Conservation (phyloP, 1,140 invertebrate species). For the Heliconius eleuchia region DNA sequence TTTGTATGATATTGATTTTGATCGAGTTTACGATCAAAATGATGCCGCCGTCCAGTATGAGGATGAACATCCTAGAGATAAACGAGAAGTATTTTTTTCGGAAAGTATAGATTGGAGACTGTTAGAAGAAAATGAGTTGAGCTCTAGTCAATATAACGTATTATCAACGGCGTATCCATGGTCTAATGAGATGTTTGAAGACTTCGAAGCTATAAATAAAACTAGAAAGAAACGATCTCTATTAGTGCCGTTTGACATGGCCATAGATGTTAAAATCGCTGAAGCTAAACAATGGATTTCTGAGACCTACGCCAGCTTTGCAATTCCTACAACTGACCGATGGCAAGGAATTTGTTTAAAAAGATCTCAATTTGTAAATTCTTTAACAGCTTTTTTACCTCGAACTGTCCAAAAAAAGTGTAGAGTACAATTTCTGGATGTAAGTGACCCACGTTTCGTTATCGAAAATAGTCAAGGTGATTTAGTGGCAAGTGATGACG, state of each 20-base stretch:
- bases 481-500: conserved; percentile 88
- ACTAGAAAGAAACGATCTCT: conserved; percentile 72
- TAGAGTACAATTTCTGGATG: conserved; percentile 88
- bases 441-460: conserved; percentile 89
- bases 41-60: conserved; percentile 72
- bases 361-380: conserved; percentile 90
- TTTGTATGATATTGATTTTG: conserved; percentile 77
- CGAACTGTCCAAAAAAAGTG: conserved; percentile 87
- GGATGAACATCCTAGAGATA: conserved; percentile 70
- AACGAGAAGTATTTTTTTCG: conserved; percentile 64
- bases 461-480: conserved; percentile 90
- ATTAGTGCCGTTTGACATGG: conserved; percentile 79
- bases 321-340: conserved; percentile 89
- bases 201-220: conserved; percentile 81
- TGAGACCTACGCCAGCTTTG: conserved; percentile 91
- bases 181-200: conserved; percentile 82
- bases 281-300: conserved; percentile 91
- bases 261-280: conserved; percentile 81
- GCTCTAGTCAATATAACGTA: conserved; percentile 76
- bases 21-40: conserved; percentile 78
- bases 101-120: conserved; percentile 76
- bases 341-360: conserved; percentile 90
- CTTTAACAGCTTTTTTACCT: conserved; percentile 88
- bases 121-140: conserved; percentile 70
- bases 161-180: conserved; percentile 73